Base-by-base conservation (phyloP, 2,113 vertebrate species). In the Aviceda subcristata region DNA sequence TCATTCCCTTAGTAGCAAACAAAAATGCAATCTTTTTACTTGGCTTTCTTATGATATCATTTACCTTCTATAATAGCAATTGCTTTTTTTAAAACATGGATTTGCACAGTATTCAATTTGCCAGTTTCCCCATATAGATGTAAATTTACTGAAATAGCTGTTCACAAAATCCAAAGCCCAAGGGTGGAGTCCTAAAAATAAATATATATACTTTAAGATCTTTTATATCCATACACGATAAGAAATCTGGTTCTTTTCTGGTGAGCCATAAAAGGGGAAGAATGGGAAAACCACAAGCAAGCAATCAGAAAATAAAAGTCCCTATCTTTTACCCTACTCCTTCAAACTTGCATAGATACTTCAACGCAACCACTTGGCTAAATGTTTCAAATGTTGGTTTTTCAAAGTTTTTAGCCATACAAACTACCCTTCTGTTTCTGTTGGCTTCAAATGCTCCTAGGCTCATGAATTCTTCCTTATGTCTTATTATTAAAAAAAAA, bases 51-150 rank as follows among this genome's bases (percentile, higher is more conserved):
- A 93, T 97, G 46, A 97, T 96, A 98, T 97, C 98, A 98, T 98
- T 98, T 97, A 91, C 97, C 97, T 97, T 97, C 97, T 98, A 97
- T 98, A 98, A 92, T 95, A 98, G 98, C 80, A 97, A 98, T 88
- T 98, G 95, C 97, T 97, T 97, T 98, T 96, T 97, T 96, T 97
- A 93, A 97, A 94, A 85, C 62, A 9, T 74, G 91, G 95, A 97
- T 98, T 97, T 97, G 83, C 78, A 97, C 96, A 97, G 94, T 96
- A 97, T 97, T 97, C 96, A 97, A 97, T 97, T 98, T 97, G 92
- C 95, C 63, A 82, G 94, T 94, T 94, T 95, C 86, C 74, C 96
- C 97, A 97, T 98, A 98, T 98, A 98, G 98, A 94, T 76, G 78
- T 92, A 77, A 96, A 96, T 88, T 87, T 90, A 97, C 97, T 90